Evolutionary conservation across 1,140 invertebrate species (phyloP), one percentile per base, ranked within the genome.

Genomic region (Arion vulgaris): DNA sequence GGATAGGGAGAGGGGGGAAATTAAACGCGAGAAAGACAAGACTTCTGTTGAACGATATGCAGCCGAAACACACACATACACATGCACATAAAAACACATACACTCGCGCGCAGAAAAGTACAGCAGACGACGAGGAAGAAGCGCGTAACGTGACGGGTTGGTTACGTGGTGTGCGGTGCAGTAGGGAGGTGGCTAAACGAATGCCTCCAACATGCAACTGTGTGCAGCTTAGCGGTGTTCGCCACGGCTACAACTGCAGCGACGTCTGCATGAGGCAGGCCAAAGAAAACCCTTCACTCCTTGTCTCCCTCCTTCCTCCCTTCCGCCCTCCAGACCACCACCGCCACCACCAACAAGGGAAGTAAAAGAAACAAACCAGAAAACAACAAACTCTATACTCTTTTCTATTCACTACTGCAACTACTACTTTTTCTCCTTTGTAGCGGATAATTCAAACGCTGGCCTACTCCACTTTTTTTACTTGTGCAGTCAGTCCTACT

Each of bases 191-290:
- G 57, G 26, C 57, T 62, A 62, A 62, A 62, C 57, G 13, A 19
- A n/a, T 62, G 57, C 57, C 57, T 62, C 26, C 57, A n/a, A 62
- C 57, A 62, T 62, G 57, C 57, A 62, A 62, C 57, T 62, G 57
- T 62, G 57, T 62, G 57, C 57, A 62, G 57, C 57, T 62, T n/a
- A 5, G 57, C 57, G 57, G 5, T n/a, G 57, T 62, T n/a, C n/a
- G n/a, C n/a, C n/a, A n/a, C n/a, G n/a, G n/a, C n/a, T 62, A n/a
- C 57, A 62, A 62, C 57, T 62, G 57, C 57, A 62, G 57, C 57
- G 57, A 5, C 26, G 57, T n/a, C 57, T 62, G 57, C 57, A 62
- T 62, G 13, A 62, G 57, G 57, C 57, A 62, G 57, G 57, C 57
- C 13, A 62, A 5, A n/a, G 57, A 62, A 62, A 23, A 9, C 57